phyloP scores from a whole-genome alignment of 2,888 invertebrate genomes.

The Acrobasis repandana region DNA sequence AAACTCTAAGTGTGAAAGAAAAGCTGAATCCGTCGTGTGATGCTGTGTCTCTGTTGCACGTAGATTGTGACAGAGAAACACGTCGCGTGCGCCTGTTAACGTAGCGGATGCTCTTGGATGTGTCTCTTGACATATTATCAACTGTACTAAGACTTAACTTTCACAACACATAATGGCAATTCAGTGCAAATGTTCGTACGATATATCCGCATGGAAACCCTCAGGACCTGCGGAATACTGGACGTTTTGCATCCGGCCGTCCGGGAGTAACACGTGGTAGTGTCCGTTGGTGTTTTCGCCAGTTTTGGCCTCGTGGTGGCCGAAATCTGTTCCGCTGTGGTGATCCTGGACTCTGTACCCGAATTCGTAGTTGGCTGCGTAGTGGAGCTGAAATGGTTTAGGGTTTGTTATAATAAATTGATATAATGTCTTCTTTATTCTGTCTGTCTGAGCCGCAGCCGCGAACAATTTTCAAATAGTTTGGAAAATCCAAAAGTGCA shows the following conservation, averaged over 20 bases:
- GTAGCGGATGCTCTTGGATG: too few relatives aligned
- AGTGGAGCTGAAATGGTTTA: slow-evolving; percentile 75
- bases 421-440: too few relatives aligned
- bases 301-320: slow-evolving; percentile 88
- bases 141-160: not conserved
- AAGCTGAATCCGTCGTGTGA: too few relatives aligned
- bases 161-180: slow-evolving; percentile 19
- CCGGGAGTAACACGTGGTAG: slow-evolving; percentile 90
- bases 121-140: too few relatives aligned
- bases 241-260: slow-evolving; percentile 90
- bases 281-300: slow-evolving; percentile 87
- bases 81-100: too few relatives aligned
- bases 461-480: too few relatives aligned
- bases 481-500: too few relatives aligned
- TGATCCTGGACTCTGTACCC: slow-evolving; percentile 89
- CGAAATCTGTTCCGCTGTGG: slow-evolving; percentile 88
- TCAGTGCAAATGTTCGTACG: slow-evolving; percentile 76
- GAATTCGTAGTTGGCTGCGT: slow-evolving; percentile 85
- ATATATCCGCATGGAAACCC: slow-evolving; percentile 90
- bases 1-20: too few relatives aligned
- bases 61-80: too few relatives aligned
- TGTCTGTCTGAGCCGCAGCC: too few relatives aligned
- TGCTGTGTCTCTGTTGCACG: too few relatives aligned
- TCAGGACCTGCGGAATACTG: slow-evolving; percentile 89
- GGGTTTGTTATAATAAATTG: not conserved